These are phyloP conservation scores for Bombus haemorrhoidalis DNA, from an alignment of 1,140 invertebrate species.

Conservation along the genomic window DNA sequence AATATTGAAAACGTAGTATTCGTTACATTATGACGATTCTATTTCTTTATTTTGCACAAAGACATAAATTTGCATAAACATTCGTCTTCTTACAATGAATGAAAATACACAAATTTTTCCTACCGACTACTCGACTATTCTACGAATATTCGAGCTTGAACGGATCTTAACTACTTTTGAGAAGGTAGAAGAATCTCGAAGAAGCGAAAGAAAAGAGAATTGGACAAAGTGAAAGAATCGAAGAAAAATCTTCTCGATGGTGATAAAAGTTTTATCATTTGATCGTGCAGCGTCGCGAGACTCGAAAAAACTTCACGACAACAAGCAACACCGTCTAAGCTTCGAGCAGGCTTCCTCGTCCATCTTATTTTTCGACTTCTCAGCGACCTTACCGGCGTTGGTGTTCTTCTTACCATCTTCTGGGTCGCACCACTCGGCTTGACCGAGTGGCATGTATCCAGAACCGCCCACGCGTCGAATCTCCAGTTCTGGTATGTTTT, in stretches of 20 bases:
- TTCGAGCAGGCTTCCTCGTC: conserved; percentile 70
- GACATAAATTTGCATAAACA: too few species aligned
- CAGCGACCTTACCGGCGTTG: conserved; percentile 37
- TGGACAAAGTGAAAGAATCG: not conserved
- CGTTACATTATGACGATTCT: too few species aligned
- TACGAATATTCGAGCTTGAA: too few species aligned
- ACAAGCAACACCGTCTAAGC: conserved; percentile 72
- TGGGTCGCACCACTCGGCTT: conserved; percentile 51
- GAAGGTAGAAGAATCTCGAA: not conserved
- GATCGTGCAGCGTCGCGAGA: not conserved
- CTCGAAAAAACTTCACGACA: conserved; percentile 66
- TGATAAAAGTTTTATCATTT: not conserved
- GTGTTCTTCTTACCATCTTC: conserved; percentile 78
- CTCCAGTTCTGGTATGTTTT: conserved; percentile 69
- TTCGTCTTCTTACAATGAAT: too few species aligned
- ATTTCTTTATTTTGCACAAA: too few species aligned
- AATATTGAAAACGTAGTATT: not conserved
- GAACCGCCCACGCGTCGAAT: conserved; percentile 48
- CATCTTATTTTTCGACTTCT: conserved; percentile 50
- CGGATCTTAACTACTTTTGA: not conserved
- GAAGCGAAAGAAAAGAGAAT: not conserved
- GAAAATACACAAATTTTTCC: too few species aligned
- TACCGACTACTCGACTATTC: too few species aligned
- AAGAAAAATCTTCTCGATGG: too few species aligned
- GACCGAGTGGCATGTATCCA: conserved; percentile 61